Percentiles rank a stretch among this genome's conserved stretches.
These are phyloP conservation scores for Schizaphis graminum DNA, from an alignment of 2,888 invertebrate genomes.

Conservation along the genomic window DNA sequence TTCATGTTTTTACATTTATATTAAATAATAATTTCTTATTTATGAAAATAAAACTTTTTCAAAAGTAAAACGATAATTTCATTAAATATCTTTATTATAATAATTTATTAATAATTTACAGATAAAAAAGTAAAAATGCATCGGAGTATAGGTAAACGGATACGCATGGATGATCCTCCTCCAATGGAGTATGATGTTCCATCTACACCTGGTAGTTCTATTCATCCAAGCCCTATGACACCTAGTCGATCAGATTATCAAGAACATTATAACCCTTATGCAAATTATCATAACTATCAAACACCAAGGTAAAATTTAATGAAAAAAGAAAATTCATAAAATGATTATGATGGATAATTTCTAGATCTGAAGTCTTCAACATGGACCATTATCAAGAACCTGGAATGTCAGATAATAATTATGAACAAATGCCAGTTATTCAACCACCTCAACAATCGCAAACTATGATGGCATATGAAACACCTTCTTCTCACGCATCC, in stretches of 20 bases:
- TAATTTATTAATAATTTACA: constrained; percentile 37
- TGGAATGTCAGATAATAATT: constrained; percentile 56
- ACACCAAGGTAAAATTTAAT: constrained; percentile 70
- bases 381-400: constrained; percentile 66
- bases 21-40: neutral
- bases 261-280: constrained; percentile 72
- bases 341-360: constrained; percentile 14
- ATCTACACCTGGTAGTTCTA: constrained; percentile 67
- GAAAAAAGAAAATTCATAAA: constrained; percentile 60
- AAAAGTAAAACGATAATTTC: neutral
- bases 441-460: constrained; percentile 59
- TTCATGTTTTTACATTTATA: neutral
- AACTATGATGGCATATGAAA: constrained; percentile 49
- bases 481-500: constrained; percentile 53
- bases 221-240: constrained; percentile 73
- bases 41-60: neutral
- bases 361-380: constrained; percentile 68
- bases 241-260: constrained; percentile 74
- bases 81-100: neutral
- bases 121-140: constrained; percentile 75
- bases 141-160: constrained; percentile 84
- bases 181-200: constrained; percentile 85
- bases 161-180: constrained; percentile 90
- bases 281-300: constrained; percentile 71
- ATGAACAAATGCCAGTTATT: constrained; percentile 63